Conservation (phyloP, 2,113 vertebrate species). For the Carlito syrichta region DNA sequence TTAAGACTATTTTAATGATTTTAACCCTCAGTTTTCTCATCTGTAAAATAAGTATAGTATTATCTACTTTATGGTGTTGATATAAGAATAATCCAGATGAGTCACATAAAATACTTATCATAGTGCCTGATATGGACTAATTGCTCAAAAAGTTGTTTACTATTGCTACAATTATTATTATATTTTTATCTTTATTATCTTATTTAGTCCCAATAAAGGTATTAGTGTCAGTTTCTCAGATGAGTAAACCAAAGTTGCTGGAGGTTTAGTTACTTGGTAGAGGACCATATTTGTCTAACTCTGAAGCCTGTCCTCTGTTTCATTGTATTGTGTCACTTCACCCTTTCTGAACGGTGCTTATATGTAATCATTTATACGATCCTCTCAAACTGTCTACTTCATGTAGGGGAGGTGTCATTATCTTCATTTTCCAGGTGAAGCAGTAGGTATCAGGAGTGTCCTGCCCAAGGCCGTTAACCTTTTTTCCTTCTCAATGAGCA, state of each 20-base stretch:
- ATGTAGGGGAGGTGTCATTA: background rate
- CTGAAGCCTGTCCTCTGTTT: background rate
- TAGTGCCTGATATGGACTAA: background rate
- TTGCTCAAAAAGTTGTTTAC: conserved; percentile 8
- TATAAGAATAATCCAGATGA: background rate
- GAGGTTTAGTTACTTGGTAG: background rate
- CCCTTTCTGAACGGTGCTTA: background rate
- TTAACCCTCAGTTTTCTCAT: background rate
- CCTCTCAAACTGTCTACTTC: background rate
- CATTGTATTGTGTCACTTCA: background rate
- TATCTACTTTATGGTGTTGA: background rate
- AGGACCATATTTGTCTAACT: background rate
- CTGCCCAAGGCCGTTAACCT: background rate
- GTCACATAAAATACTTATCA: background rate
- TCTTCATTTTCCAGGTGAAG: background rate
- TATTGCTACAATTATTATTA: background rate
- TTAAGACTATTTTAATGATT: background rate
- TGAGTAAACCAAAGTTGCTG: background rate
- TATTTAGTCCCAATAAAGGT: background rate
- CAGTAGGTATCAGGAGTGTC: background rate
- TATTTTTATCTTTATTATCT: background rate
- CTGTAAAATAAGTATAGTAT: background rate
- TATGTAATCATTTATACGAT: background rate
- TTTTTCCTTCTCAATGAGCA: background rate
- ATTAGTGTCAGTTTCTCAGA: background rate